Base-by-base conservation (phyloP, 2,888 invertebrate species). In the Augiades crinisus region DNA sequence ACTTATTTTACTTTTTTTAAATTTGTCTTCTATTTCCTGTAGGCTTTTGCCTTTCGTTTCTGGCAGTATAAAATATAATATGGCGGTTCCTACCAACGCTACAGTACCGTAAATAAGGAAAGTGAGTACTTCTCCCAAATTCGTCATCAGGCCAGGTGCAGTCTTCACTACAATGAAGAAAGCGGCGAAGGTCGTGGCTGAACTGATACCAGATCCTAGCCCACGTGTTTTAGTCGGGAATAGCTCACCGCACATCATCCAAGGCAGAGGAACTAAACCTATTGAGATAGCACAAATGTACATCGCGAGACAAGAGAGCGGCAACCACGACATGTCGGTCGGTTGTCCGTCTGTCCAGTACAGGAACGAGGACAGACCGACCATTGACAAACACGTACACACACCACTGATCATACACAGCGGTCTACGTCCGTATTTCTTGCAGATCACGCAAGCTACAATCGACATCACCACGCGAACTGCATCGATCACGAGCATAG, bases 211-310 rank as follows among this genome's bases (percentile, higher is more conserved):
- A 0, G 94, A 92, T 0, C 94, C 94, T 0, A 93, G 67, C 0
- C 94, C 94, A 22, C 93, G 82, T 0, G 91, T 89, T 51, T 84
- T 89, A 1, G 91, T 89, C 0, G 94, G 91, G 65, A 94, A 94
- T 0, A 95, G 83, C 75, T 95, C 95, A 0, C 94, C 94, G 59
- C 93, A 92, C 91, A 95, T 92, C 21, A 94, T 92, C 92, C 95
- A 95, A 0, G 95, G 94, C 43, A 95, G 67, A 0, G 94, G 93
- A 7, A 93, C 90, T 12, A 93, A 68, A 0, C 94, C 94, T 45
- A 92, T 81, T 1, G 91, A 90, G 40, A 92, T 87, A 43, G 92
- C 91, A 34, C 90, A 84, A 7, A 92, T 92, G 63, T 93, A 93
- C 1, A 81, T 66, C 70, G 93, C 68, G 44, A 92, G 67, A 69